A percentile compares a stretch with the other conserved stretches of the same genome.
Conservation (phyloP, 1,140 invertebrate genomes). For the Drosophila neocordata region DNA sequence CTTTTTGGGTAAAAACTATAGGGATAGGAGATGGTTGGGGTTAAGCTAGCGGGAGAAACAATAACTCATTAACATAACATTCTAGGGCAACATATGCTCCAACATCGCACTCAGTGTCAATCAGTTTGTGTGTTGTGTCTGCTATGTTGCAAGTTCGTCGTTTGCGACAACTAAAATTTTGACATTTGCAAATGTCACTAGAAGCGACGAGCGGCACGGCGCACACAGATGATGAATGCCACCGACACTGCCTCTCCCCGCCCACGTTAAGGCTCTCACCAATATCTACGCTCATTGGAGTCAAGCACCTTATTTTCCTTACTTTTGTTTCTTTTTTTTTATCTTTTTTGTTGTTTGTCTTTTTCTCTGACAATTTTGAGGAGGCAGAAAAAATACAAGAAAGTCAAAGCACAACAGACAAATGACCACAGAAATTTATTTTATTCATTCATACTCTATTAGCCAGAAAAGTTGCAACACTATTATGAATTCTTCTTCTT, state of each 20-base stretch:
- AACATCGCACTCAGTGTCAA: constrained; percentile 65
- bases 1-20: neutral
- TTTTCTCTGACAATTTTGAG: constrained; percentile 43
- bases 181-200: constrained; percentile 68
- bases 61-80: constrained; percentile 78
- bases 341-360: no score
- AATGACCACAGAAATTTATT: constrained; percentile 52
- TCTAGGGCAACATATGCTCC: constrained; percentile 58
- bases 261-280: no score
- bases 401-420: constrained; percentile 51
- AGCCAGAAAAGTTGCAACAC: neutral
- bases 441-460: constrained; percentile 26
- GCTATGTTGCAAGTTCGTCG: constrained; percentile 34
- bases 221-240: constrained; percentile 55
- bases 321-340: constrained; percentile 19
- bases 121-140: constrained; percentile 34
- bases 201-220: constrained; percentile 1
- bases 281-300: neutral
- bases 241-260: no score
- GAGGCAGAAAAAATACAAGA: neutral
- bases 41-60: constrained; percentile 18
- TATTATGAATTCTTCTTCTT: no score
- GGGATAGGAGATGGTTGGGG: neutral
- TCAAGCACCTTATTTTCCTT: constrained; percentile 40
- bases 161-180: constrained; percentile 62